Conservation (phyloP, 23 tunicate species). For the Oikopleura vanhoeffeni region DNA sequence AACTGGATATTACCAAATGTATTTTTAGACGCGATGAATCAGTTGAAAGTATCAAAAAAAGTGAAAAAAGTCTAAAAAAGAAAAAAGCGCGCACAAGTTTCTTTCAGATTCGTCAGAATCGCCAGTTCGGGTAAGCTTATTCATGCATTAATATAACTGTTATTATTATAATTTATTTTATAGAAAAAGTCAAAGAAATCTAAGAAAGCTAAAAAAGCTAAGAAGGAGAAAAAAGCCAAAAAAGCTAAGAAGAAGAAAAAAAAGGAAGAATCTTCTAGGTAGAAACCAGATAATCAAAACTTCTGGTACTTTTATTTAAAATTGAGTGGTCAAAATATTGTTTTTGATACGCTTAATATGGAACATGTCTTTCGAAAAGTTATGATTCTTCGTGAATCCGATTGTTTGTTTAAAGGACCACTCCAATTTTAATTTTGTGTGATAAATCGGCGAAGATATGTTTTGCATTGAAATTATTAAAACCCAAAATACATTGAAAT, state of each 20-base stretch:
- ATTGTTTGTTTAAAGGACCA: not conserved
- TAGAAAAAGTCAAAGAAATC: not conserved
- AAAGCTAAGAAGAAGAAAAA: not conserved
- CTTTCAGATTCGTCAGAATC: not conserved
- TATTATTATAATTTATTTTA: not conserved
- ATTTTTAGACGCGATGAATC: constrained; percentile 10
- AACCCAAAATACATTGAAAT: no score
- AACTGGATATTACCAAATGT: no score
- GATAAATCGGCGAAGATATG: no score
- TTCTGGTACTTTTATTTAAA: no score
- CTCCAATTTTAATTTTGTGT: no score
- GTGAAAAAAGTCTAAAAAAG: not conserved
- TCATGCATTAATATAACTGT: not conserved
- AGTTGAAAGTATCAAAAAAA: not conserved
- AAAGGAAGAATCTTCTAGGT: not conserved
- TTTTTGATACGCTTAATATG: no score
- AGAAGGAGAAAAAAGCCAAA: not conserved
- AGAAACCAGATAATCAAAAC: no score
- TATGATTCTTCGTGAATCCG: not conserved
- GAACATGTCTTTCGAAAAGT: not conserved
- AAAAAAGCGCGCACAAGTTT: not conserved
- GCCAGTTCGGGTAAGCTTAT: not conserved
- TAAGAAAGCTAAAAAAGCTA: not conserved
- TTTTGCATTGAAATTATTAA: no score
- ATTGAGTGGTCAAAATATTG: no score